Percentiles rank a stretch among this genome's conserved stretches.
phyloP scores from a whole-genome alignment of 2,797 vertebrate genomes.

The Echeneis naucrates region DNA sequence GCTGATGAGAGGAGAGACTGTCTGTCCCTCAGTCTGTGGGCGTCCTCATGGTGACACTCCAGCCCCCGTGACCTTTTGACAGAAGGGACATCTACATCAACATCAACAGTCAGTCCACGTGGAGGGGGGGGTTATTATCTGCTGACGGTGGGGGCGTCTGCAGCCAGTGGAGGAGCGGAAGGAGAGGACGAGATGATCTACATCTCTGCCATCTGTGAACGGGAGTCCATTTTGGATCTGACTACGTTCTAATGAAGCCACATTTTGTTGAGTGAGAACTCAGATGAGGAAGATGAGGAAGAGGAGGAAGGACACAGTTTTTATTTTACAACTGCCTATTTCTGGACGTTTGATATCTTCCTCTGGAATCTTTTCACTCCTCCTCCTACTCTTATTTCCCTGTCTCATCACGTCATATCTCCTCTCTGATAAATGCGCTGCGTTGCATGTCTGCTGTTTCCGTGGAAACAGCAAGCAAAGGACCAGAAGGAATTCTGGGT shows the following conservation, averaged over 20 bases:
- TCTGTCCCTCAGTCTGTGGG: too few species aligned
- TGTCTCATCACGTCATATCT: conserved; percentile 48
- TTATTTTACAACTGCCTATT: conserved; percentile 30
- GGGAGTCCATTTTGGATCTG: not conserved
- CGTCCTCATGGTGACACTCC: too few species aligned
- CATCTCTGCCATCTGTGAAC: not conserved
- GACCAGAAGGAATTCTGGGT: conserved; percentile 50
- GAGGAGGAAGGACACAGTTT: conserved; percentile 2
- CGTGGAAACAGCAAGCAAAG: conserved; percentile 69
- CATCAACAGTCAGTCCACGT: not conserved
- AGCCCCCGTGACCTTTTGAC: not conserved
- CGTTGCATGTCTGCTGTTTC: conserved; percentile 65
- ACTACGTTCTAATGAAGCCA: not conserved
- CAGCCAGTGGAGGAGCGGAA: not conserved
- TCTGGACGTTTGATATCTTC: conserved; percentile 36
- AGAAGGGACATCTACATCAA: not conserved
- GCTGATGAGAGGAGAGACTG: too few species aligned
- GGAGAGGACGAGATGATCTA: not conserved
- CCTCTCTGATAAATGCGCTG: conserved; percentile 42
- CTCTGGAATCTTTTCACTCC: conserved; percentile 16
- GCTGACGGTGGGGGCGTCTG: not conserved
- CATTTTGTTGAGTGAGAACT: not conserved
- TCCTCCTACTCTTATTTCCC: conserved; percentile 21
- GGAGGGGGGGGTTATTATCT: not conserved
- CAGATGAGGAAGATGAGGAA: conserved; percentile 6